These are phyloP conservation scores for Phrynocephalus guinanensis DNA, from an alignment of 2,797 vertebrate species.

Conservation along the genomic window DNA sequence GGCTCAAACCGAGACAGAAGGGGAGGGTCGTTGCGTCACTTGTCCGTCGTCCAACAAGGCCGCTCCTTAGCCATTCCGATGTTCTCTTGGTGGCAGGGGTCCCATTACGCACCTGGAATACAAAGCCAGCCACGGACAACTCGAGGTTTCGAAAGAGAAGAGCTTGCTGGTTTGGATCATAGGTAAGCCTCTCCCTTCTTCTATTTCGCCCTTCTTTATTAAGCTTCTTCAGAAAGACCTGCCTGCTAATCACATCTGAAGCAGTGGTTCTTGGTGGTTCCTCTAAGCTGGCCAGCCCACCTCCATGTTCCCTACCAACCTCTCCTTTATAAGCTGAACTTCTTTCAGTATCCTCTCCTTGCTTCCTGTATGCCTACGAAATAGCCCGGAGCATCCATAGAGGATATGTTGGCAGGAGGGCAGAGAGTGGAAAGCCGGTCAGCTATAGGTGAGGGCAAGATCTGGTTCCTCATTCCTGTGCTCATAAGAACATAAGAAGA, in stretches of 20 bases:
- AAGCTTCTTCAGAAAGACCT: not conserved
- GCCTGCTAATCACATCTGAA: not conserved
- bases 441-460: not conserved
- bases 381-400: not conserved
- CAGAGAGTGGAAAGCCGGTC: not conserved
- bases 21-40: no score
- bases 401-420: not conserved
- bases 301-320: no score
- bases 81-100: constrained; percentile 77
- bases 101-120: constrained; percentile 86
- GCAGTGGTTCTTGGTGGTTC: no score
- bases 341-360: not conserved
- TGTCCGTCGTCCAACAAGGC: constrained; percentile 33
- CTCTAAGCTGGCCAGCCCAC: not conserved
- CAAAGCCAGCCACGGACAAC: constrained; percentile 89
- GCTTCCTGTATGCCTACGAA: not conserved
- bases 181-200: constrained; percentile 75
- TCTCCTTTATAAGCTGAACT: not conserved
- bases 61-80: constrained; percentile 9
- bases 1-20: not conserved
- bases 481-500: no score
- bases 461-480: not conserved
- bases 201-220: constrained; percentile 1
- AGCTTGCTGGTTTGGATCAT: constrained; percentile 89
- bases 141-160: constrained; percentile 91